Base-by-base conservation (phyloP, 2,888 invertebrate species). In the Melanotus villosus region DNA sequence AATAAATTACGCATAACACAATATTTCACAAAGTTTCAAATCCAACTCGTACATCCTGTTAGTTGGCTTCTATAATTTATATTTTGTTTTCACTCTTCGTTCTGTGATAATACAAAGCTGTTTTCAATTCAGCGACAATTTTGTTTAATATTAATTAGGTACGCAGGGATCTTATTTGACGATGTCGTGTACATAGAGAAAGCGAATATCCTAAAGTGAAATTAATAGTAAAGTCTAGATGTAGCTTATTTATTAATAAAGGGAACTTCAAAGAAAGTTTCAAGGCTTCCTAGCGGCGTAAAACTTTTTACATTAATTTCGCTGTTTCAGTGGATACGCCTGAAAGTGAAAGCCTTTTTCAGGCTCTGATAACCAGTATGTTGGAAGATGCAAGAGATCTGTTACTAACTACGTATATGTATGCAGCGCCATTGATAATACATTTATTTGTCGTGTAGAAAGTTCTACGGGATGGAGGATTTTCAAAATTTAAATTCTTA, bases 301-400 rank as follows among this genome's bases (percentile, higher is more conserved):
- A 16, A 69, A 69, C 65, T 65, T 69, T 59, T 56, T 52, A 47
- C 45, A 59, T 65, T 64, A 66, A 66, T 66, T 66, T 60, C 41
- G 54, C 66, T 52, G 30, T 66, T 50, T 34, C 30, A 45, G 45
- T 26, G 26, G 14, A 16, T 10, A 18, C 45, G 32, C 45, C 38
- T 34, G 62, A 47, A 50, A 62, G 50, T 62, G 36, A 62, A 47
- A 62, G 62, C 41, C 30, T 62, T 58, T 43, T 45, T 52, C 1
- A 32, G 18, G 23, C 12, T 18, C 32, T 30, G 12, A 9, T 32
- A 30, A 1, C 6, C 10, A 10, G 47, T 47, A 12, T 7, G 21
- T 47, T 19, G 3, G 0, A 26, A 47, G 47, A 12, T 12, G 23
- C 10, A 47, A 23, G 41, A 41, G 16, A 9, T 18, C 16, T 34